Percentiles rank a stretch among this genome's conserved stretches.
These are phyloP conservation scores for Sinohyriopsis cumingii DNA, from an alignment of 2,888 invertebrate species.

Conservation along the genomic window DNA sequence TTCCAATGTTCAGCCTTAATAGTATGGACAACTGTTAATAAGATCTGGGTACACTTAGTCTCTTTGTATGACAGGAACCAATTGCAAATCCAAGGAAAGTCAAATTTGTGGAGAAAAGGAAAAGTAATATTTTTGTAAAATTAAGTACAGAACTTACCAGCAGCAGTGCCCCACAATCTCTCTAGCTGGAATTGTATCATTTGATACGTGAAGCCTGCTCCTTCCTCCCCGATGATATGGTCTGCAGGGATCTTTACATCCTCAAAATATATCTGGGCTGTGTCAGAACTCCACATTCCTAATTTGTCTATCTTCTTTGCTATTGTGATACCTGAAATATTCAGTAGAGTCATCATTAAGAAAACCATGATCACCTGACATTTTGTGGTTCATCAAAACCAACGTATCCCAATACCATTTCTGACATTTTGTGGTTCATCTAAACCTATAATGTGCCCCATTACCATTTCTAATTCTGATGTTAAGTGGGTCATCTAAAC, in stretches of 20 bases:
- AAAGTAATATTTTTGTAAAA: not conserved
- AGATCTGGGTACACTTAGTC: too few species aligned
- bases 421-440: not conserved
- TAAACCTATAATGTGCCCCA: not conserved
- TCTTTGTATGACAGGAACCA: too few species aligned
- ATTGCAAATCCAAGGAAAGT: too few species aligned
- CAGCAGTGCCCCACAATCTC: conserved; percentile 71
- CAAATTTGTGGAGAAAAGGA: too few species aligned
- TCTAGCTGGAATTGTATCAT: conserved; percentile 77
- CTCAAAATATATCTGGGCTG: conserved; percentile 75
- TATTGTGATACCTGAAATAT: conserved; percentile 63
- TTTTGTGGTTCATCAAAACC: not conserved
- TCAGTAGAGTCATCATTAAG: not conserved
- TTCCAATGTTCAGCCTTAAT: too few species aligned
- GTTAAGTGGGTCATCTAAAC: not conserved
- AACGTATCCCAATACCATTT: not conserved
- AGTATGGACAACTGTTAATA: too few species aligned
- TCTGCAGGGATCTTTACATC: conserved; percentile 74
- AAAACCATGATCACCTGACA: not conserved
- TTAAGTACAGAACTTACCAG: conserved; percentile 41
- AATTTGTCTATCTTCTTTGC: conserved; percentile 74
- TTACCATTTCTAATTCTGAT: not conserved
- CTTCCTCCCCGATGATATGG: conserved; percentile 75
- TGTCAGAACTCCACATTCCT: conserved; percentile 75
- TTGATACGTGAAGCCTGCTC: conserved; percentile 75